A percentile compares a stretch with the other conserved stretches of the same genome.
Conservation (phyloP, 2,888 invertebrate genomes). For the Temnothorax unifasciatus region DNA sequence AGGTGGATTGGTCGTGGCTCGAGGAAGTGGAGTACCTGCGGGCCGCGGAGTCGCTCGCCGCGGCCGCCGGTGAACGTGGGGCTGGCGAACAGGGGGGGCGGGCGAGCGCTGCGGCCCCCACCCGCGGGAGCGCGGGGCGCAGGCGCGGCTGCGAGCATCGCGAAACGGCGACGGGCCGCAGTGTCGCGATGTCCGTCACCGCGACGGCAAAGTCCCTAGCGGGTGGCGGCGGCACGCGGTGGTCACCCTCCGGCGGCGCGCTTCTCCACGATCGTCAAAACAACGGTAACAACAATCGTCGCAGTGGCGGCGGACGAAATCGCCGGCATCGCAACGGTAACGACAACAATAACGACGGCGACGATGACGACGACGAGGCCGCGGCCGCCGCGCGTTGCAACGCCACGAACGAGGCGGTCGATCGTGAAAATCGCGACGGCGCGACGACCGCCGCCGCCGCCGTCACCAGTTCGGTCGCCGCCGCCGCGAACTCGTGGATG, state of each 20-base stretch:
- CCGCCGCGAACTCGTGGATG: slow-evolving; percentile 86
- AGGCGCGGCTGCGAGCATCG: slow-evolving; percentile 77
- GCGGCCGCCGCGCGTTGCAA: slow-evolving; percentile 74
- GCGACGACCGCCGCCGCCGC: slow-evolving; percentile 54
- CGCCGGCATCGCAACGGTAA: neutral
- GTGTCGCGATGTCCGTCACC: slow-evolving; percentile 85
- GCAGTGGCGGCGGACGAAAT: neutral
- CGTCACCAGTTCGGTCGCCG: slow-evolving; percentile 33
- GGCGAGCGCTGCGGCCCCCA: slow-evolving; percentile 62
- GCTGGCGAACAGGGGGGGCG: slow-evolving; percentile 48
- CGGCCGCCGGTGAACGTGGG: slow-evolving; percentile 65
- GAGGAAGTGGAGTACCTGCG: slow-evolving; percentile 82
- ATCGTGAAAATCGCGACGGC: slow-evolving; percentile 69
- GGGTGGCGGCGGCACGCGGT: slow-evolving; percentile 59
- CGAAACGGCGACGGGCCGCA: slow-evolving; percentile 78
- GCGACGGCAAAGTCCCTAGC: slow-evolving; percentile 81
- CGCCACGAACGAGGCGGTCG: slow-evolving; percentile 82
- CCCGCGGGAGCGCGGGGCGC: slow-evolving; percentile 72
- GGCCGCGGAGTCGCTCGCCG: slow-evolving; percentile 69
- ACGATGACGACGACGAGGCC: slow-evolving; percentile 30
- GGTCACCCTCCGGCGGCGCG: slow-evolving; percentile 57
- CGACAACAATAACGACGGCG: slow-evolving; percentile 1
- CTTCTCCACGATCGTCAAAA: slow-evolving; percentile 21
- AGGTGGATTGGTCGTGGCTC: slow-evolving; percentile 85
- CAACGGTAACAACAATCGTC: slow-evolving; percentile 8